Conservation (phyloP, 2,113 vertebrate species). For the Melanocharis versteri region DNA sequence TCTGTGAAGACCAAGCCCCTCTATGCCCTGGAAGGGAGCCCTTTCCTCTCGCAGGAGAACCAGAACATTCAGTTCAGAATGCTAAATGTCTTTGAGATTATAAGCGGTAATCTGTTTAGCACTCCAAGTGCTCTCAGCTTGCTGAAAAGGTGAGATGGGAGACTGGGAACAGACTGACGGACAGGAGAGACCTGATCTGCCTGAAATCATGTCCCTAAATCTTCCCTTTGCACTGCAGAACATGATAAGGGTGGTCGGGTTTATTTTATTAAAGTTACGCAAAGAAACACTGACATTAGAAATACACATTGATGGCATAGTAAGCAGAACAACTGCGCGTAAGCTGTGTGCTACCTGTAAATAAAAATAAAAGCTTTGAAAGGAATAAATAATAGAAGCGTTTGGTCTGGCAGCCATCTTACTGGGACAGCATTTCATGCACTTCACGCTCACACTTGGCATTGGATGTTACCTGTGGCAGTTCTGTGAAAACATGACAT, state of each 20-base stretch:
- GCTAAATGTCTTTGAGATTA: neutral
- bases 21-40: neutral
- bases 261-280: neutral
- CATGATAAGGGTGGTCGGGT: rapidly evolving
- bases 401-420: constrained; percentile 38
- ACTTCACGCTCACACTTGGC: neutral
- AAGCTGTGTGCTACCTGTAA: neutral
- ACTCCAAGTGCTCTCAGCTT: neutral
- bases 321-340: rapidly evolving
- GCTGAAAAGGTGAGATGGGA: neutral
- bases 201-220: neutral
- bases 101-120: neutral
- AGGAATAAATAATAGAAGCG: neutral
- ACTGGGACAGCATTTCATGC: neutral
- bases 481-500: neutral
- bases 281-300: neutral
- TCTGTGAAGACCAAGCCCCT: neutral
- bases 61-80: neutral
- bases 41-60: neutral
- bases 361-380: neutral
- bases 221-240: neutral
- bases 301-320: neutral
- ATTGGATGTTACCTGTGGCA: neutral
- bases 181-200: neutral
- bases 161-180: rapidly evolving